These are phyloP conservation scores for Phymatocera aterrima DNA, from an alignment of 2,888 invertebrate species.

Conservation along the genomic window DNA sequence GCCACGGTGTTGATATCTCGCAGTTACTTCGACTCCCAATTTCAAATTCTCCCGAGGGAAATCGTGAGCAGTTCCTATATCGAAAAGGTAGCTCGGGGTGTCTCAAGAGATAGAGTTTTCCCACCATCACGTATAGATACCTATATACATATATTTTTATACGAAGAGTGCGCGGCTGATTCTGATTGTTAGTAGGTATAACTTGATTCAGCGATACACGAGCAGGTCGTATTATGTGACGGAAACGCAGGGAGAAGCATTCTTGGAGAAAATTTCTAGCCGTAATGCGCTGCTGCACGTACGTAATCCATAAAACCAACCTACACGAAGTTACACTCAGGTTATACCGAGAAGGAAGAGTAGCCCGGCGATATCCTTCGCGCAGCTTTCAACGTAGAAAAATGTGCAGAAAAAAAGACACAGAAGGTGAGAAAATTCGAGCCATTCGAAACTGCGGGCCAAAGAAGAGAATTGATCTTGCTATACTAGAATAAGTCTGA, in stretches of 20 bases:
- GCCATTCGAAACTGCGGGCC: not conserved
- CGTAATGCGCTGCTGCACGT: not conserved
- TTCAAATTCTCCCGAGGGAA: constrained; percentile 34
- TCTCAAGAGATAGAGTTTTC: not conserved
- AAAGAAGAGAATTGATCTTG: not conserved
- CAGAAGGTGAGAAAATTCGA: not conserved
- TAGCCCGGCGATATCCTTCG: not conserved
- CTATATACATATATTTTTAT: too few species aligned
- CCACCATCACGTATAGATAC: not conserved
- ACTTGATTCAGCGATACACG: not conserved
- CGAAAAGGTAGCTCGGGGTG: not conserved
- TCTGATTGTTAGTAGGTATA: not conserved
- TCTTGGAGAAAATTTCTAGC: not conserved
- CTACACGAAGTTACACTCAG: not conserved
- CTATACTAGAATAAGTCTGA: too few species aligned
- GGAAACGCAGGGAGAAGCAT: not conserved
- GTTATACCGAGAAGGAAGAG: not conserved
- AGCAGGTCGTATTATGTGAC: too few species aligned
- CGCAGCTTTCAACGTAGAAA: not conserved
- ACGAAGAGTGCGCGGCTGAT: not conserved
- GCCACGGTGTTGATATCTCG: constrained; percentile 14
- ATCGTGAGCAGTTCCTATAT: constrained; percentile 33
- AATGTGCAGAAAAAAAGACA: not conserved
- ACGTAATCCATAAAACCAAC: not conserved
- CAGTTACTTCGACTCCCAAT: constrained; percentile 33